These are phyloP conservation scores for Ormyrus thymus DNA, from an alignment of 2,888 invertebrate species.

Conservation along the genomic window DNA sequence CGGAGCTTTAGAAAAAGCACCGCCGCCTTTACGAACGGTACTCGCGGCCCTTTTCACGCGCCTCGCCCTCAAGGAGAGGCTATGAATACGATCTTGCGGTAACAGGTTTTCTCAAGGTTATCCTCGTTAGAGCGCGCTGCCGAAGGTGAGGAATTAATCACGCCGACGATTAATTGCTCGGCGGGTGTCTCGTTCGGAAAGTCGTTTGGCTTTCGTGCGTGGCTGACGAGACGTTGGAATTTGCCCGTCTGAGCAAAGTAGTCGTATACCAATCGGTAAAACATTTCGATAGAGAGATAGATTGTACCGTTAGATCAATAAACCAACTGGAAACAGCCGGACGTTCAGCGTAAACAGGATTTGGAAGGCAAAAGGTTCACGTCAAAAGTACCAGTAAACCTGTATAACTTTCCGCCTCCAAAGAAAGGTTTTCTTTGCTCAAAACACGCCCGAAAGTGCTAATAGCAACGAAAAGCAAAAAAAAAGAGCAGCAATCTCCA, in stretches of 20 bases:
- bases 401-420: neutral
- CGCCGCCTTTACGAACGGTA: neutral
- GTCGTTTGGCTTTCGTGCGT: no score
- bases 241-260: no score
- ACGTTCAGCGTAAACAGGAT: no score
- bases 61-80: neutral
- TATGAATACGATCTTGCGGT: neutral
- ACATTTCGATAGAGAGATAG: no score
- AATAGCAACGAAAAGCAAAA: no score
- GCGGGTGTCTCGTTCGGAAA: neutral
- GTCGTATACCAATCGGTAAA: no score
- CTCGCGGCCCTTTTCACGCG: neutral
- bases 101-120: conserved; percentile 21
- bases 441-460: no score
- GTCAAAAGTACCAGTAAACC: neutral
- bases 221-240: no score
- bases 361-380: conserved; percentile 3
- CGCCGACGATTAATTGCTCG: neutral
- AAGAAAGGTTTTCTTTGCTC: neutral
- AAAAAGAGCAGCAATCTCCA: no score
- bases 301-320: neutral
- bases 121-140: neutral
- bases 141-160: no score
- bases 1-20: conserved; percentile 16
- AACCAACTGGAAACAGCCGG: neutral